phyloP scores from a whole-genome alignment of 2,113 vertebrate genomes.

The Nettapus auritus region DNA sequence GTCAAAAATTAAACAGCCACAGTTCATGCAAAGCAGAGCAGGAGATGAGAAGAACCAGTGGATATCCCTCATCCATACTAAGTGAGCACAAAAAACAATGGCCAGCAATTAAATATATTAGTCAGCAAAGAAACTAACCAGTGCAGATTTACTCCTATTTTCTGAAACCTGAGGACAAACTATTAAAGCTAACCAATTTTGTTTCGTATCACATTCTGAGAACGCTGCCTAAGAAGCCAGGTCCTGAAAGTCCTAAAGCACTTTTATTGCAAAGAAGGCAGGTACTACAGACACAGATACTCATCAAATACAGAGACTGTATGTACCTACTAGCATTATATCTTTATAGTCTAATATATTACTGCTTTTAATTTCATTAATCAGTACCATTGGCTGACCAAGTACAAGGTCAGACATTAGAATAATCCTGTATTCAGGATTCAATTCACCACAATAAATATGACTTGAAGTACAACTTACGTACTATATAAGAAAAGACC shows the following conservation, averaged over 20 bases:
- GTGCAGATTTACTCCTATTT: not conserved
- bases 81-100: not conserved
- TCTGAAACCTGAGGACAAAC: not conserved
- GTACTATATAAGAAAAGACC: not conserved
- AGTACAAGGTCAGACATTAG: not conserved
- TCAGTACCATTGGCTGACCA: not conserved
- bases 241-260: not conserved
- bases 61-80: rapidly evolving
- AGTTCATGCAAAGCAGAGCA: too few relatives aligned
- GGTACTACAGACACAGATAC: not conserved
- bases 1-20: not conserved
- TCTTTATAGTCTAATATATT: not conserved
- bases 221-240: not conserved
- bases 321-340: not conserved
- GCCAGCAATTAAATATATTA: not conserved
- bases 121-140: not conserved
- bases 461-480: not conserved
- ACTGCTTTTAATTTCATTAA: not conserved
- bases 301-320: not conserved
- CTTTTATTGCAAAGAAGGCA: not conserved
- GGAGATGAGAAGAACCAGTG: not conserved
- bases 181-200: not conserved
- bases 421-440: not conserved
- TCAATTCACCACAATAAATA: not conserved
- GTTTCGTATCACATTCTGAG: not conserved